Evolutionary conservation across 2,888 invertebrate genomes (phyloP), one percentile per base, ranked within the genome.

Genomic region (Dolichomitus sp.): DNA sequence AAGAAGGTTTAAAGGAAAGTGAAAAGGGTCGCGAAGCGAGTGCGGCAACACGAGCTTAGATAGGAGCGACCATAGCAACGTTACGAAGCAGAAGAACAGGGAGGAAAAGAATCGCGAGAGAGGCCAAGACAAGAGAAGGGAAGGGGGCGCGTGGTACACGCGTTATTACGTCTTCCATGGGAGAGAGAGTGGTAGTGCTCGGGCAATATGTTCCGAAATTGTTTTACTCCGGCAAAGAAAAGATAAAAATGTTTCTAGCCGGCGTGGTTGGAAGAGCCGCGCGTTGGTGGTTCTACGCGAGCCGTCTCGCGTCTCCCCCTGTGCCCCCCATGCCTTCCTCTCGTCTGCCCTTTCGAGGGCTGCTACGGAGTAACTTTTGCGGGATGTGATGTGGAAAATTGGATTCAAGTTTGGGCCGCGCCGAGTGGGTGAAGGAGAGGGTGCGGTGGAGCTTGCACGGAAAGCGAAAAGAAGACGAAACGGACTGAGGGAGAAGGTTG

Each of bases 371-470:
- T 91, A 91, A 91, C 91, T 91, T 91, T 91, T 90, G 91, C 90
- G 90, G 90, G 91, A 91, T 91, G 90, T 89, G 91, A 91, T 91
- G 91, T 91, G 91, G 91, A 91, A 91, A 91, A 91, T 91, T 91
- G 91, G 91, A 91, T 91, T 91, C 91, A 91, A 91, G 91, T 91
- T 91, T 89, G 87, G 91, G 87, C 87, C 86, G 86, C 82, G 77
- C 84, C 65, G 70, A 72, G 65, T 33, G 52, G 68, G 83, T n/a
- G 78, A 63, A 74, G 68, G 65, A 61, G 70, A 27, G 59, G 57
- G 61, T 63, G 75, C 40, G 72, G 72, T 78, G 77, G 76, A 70
- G 84, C 63, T 19, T 45, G 37, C 37, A 27, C n/a, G 61, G 61
- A 73, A 63, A 68, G 73, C 23, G 73, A 65, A 80, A 76, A 80